These are phyloP conservation scores for Cuniculus paca DNA, from an alignment of 2,797 vertebrate genomes.

Conservation along the genomic window DNA sequence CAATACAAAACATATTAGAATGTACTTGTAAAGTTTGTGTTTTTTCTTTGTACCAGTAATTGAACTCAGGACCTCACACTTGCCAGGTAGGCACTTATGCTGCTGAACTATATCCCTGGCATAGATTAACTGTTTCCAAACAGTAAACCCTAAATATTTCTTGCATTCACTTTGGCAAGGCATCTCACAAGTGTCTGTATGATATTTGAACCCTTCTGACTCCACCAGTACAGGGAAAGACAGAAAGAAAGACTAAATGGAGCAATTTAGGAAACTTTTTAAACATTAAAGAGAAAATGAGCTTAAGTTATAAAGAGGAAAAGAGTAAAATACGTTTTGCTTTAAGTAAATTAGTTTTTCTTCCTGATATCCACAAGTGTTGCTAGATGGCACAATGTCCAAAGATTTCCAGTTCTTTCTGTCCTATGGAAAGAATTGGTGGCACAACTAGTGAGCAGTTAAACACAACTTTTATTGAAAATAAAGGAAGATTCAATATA, in stretches of 20 bases:
- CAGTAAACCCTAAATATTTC: background rate
- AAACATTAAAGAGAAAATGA: constrained; percentile 14
- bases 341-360: constrained; percentile 17
- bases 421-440: background rate
- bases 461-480: background rate
- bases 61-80: too few relatives aligned
- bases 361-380: background rate
- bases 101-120: too few relatives aligned
- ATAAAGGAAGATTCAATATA: background rate
- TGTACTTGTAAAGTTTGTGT: background rate
- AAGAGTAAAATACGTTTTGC: background rate
- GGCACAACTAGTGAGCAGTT: background rate
- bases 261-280: background rate
- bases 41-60: too few relatives aligned
- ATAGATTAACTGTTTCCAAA: background rate
- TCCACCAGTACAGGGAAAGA: background rate
- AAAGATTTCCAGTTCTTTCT: background rate
- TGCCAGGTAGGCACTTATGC: too few relatives aligned
- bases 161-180: background rate
- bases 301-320: background rate
- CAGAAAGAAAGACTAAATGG: background rate
- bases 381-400: background rate
- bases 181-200: background rate
- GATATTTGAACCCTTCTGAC: background rate
- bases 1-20: background rate